These are phyloP conservation scores for Neostethus bicornis DNA, from an alignment of 2,797 vertebrate genomes.

Conservation along the genomic window DNA sequence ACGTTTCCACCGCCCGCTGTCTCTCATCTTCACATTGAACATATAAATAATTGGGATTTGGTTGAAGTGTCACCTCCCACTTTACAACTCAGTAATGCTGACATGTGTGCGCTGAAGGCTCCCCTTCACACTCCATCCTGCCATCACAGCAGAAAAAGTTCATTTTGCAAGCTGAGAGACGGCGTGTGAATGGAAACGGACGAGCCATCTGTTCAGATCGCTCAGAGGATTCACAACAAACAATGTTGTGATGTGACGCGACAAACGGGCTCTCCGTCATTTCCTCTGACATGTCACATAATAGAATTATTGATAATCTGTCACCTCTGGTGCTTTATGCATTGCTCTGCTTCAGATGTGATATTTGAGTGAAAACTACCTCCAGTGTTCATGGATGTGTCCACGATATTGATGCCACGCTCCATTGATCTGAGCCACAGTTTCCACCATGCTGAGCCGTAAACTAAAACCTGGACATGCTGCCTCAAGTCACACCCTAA, in stretches of 20 bases:
- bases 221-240: constrained; percentile 3
- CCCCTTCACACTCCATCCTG: not conserved
- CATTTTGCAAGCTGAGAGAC: constrained; percentile 14
- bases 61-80: no score
- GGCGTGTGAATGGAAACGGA: constrained; percentile 2
- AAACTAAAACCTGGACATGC: not conserved
- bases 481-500: constrained; percentile 7
- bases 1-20: no score
- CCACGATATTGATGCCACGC: constrained; percentile 11
- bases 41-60: no score
- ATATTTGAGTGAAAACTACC: constrained; percentile 48
- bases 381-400: constrained; percentile 26
- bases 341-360: constrained; percentile 47
- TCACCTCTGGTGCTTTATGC: constrained; percentile 50
- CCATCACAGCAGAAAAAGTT: constrained; percentile 5
- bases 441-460: constrained; percentile 18
- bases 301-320: constrained; percentile 72
- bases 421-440: constrained; percentile 35
- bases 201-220: constrained; percentile 1
- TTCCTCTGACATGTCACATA: constrained; percentile 58
- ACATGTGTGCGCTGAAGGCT: not conserved
- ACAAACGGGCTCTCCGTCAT: constrained; percentile 47
- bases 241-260: constrained; percentile 36
- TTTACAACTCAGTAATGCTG: no score
- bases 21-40: no score